Base-by-base conservation (phyloP, 2,888 invertebrate genomes). In the Loripinus fragilis region DNA sequence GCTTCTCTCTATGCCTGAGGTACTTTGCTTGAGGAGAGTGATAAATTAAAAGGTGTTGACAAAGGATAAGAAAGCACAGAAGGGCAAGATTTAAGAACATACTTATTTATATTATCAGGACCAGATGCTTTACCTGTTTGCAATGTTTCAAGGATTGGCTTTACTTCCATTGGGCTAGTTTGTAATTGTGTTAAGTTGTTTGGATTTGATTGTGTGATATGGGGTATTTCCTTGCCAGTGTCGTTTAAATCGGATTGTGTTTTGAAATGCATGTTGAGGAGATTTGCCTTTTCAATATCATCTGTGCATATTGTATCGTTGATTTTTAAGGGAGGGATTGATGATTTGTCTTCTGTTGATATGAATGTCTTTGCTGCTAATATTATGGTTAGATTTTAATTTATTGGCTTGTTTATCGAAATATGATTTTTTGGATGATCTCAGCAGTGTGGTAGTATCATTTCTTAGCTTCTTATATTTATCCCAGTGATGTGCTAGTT, bases 1-100 rank as follows among this genome's bases (percentile, higher is more conserved):
- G 74, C 78, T n/a, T 42, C n/a, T 48, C 28, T 78, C 70, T 71
- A 69, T 17, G 2, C 15, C 20, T 20, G n/a, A 15, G 78, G 78
- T 10, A 74, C 28, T 64, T 65, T 45, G 20, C 67, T 8, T n/a
- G 38, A 15, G 28, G 48, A 23, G 28, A 78, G n/a, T 17, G 41
- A 69, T 20, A 28, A 50, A 33, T 70, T 78, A 23, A 74, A 77
- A 25, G 73, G 64, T 10, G 52, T 30, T 69, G 48, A 71, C 20
- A 77, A 65, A n/a, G 77, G 77, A 23, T 41, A 48, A 23, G 65
- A 41, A 23, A 71, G 45, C 48, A 67, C 30, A 41, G 23, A 68
- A 38, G 42, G 20, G n/a, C 23, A 28, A 66, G 71, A 33, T 71
- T 71, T 60, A 12, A 60, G 68, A 17, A 48, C 38, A 15, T 42